Conservation (phyloP, 2,113 vertebrate genomes). For the Parus major region DNA sequence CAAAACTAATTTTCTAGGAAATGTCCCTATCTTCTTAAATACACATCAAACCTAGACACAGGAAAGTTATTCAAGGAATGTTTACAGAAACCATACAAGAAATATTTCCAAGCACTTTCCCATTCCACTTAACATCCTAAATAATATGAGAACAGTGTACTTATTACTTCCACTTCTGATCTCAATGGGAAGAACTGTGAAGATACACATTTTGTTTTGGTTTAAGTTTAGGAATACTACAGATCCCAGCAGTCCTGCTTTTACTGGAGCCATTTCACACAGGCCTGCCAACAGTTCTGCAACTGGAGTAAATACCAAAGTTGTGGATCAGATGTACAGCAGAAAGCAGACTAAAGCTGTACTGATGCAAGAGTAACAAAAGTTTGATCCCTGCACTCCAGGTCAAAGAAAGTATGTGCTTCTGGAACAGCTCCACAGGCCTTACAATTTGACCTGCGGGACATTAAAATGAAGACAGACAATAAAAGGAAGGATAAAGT, state of each 20-base stretch:
- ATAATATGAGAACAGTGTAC: not conserved
- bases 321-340: not conserved
- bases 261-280: conserved; percentile 21
- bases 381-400: not conserved
- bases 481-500: not conserved
- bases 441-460: not conserved
- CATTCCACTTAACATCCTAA: conserved; percentile 8
- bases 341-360: not conserved
- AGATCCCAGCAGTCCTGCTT: conserved; percentile 41
- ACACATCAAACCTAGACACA: not conserved
- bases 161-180: conserved; percentile 23
- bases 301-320: conserved; percentile 7
- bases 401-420: not conserved
- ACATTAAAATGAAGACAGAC: not conserved
- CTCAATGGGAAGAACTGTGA: not conserved
- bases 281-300: not conserved
- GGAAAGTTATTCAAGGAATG: conserved; percentile 12
- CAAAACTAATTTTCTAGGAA: not conserved
- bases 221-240: conserved; percentile 15
- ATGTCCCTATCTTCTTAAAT: not conserved
- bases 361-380: not conserved
- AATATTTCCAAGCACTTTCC: not conserved
- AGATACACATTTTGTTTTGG: not conserved
- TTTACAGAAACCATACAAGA: conserved; percentile 17
- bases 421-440: not conserved